A percentile compares a stretch with the other conserved stretches of the same genome.
Conservation (phyloP, 2,797 vertebrate genomes). For the Oreortyx pictus region DNA sequence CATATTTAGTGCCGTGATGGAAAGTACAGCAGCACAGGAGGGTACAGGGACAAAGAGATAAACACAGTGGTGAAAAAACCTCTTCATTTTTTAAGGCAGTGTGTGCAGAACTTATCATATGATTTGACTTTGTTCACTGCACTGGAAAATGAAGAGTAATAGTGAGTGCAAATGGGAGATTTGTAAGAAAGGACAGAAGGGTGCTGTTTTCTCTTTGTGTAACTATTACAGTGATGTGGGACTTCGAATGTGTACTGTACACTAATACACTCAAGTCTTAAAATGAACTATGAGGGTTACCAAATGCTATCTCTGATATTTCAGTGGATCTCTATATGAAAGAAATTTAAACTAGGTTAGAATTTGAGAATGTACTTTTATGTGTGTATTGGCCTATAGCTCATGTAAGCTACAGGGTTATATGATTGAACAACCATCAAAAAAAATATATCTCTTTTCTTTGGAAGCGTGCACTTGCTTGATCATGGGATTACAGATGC, state of each 20-base stretch:
- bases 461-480: background rate
- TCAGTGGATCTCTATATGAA: background rate
- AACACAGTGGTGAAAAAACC: background rate
- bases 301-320: background rate
- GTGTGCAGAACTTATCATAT: background rate
- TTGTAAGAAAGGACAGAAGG: background rate
- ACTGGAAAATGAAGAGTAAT: background rate
- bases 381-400: background rate
- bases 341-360: background rate
- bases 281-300: background rate
- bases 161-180: background rate
- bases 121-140: background rate
- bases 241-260: background rate
- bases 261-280: background rate
- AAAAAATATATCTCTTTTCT: background rate
- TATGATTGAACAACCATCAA: accelerated
- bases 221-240: background rate
- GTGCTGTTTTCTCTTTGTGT: background rate
- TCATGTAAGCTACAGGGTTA: background rate
- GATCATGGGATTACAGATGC: background rate
- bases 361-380: slow-evolving; percentile 10
- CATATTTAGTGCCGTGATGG: accelerated
- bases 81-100: background rate
- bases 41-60: background rate
- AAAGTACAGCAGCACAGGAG: background rate